phyloP scores from a whole-genome alignment of 2,113 vertebrate species.

The Piprites chloris region DNA sequence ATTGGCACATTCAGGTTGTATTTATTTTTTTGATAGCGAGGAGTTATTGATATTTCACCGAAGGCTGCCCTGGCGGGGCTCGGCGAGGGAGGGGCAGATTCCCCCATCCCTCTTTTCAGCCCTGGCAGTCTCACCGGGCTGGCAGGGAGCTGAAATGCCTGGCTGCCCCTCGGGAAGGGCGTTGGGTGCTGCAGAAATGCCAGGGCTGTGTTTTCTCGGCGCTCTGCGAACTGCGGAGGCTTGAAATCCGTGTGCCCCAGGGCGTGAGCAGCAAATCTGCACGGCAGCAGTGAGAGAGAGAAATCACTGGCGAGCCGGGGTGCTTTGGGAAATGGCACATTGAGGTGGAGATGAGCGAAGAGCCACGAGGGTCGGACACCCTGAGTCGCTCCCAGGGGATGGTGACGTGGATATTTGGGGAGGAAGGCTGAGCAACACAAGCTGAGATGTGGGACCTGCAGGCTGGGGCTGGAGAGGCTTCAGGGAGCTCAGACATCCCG shows the following conservation, averaged over 20 bases:
- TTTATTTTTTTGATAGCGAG: not conserved
- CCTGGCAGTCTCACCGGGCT: not conserved
- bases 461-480: not conserved
- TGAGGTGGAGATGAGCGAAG: not conserved
- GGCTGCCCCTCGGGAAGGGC: not conserved
- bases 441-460: not conserved
- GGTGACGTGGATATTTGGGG: not conserved
- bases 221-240: not conserved
- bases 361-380: not conserved
- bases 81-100: not conserved
- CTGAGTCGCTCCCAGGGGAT: fast-evolving
- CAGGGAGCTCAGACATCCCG: not conserved
- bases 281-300: fast-evolving
- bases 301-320: not conserved
- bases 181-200: not conserved
- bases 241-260: not conserved
- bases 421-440: fast-evolving
- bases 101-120: fast-evolving
- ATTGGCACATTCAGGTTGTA: not conserved
- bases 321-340: not conserved
- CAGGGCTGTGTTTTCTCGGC: not conserved
- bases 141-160: not conserved
- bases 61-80: not conserved
- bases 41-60: not conserved
- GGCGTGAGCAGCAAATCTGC: not conserved